Evolutionary conservation across 2,113 vertebrate species (phyloP).

Genomic region (Hypocryptadius cinnamomeus): DNA sequence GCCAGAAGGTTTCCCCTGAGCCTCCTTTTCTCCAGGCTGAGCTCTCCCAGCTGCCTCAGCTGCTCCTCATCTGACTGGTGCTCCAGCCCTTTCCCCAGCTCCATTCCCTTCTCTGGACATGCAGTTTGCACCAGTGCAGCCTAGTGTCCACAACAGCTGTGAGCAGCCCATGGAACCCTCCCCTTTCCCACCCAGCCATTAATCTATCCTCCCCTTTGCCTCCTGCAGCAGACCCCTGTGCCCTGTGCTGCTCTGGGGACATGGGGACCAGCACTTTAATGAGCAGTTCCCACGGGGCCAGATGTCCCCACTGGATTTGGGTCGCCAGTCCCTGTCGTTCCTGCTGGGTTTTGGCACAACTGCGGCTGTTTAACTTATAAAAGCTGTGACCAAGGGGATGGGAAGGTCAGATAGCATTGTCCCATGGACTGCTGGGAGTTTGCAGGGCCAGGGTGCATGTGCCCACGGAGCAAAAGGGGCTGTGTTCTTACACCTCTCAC

Average conservation of each 20-base stretch:
- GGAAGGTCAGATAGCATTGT: background rate
- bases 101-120: background rate
- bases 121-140: background rate
- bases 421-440: background rate
- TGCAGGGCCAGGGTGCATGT: rapidly evolving
- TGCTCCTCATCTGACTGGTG: too few species aligned
- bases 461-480: background rate
- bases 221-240: background rate
- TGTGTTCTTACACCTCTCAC: background rate
- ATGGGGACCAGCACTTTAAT: background rate
- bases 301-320: rapidly evolving
- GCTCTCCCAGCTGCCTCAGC: too few species aligned
- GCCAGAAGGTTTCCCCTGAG: rapidly evolving
- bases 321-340: rapidly evolving
- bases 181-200: background rate
- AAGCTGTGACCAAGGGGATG: background rate
- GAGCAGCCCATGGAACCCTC: background rate
- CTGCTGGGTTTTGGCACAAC: background rate
- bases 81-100: background rate
- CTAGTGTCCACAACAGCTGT: background rate
- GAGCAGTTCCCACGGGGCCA: background rate
- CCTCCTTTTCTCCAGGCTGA: background rate
- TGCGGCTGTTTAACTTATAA: background rate
- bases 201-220: background rate
- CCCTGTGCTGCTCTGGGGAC: background rate